A percentile compares a stretch with the other conserved stretches of the same genome.
phyloP scores from a whole-genome alignment of 2,113 vertebrate genomes.

The Scomber scombrus region DNA sequence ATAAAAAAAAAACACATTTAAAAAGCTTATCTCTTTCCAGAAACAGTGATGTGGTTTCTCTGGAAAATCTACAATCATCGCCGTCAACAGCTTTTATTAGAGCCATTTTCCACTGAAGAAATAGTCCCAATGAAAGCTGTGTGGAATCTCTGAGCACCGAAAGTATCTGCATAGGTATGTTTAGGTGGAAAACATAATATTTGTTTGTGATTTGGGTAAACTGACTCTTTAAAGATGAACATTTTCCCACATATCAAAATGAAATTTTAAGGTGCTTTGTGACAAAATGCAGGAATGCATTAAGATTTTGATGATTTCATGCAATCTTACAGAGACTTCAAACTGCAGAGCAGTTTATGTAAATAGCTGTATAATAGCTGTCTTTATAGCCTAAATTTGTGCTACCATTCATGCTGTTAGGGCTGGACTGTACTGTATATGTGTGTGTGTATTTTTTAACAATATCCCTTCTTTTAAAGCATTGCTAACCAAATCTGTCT shows the following conservation, averaged over 20 bases:
- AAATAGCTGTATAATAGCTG: conserved; percentile 61
- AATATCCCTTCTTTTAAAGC: conserved; percentile 5
- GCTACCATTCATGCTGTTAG: conserved; percentile 6
- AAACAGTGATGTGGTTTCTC: too few species aligned
- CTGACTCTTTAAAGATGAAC: conserved; percentile 5
- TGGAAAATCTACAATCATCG: too few species aligned
- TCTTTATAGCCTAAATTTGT: conserved; percentile 32
- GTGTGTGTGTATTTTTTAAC: conserved; percentile 23
- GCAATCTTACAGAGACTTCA: conserved; percentile 21
- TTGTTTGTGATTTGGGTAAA: conserved; percentile 27
- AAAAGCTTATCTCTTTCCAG: too few species aligned
- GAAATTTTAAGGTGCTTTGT: conserved; percentile 34
- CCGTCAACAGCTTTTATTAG: too few species aligned
- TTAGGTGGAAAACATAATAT: not conserved
- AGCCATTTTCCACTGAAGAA: too few species aligned
- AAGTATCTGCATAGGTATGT: not conserved
- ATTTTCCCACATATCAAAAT: conserved; percentile 8
- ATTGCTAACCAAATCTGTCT: conserved; percentile 7
- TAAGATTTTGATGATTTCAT: not conserved
- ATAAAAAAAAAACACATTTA: not conserved
- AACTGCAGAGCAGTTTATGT: conserved; percentile 78
- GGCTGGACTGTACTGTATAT: conserved; percentile 3
- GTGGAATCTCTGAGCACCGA: not conserved
- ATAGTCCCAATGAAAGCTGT: not conserved
- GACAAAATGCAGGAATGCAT: conserved; percentile 28